These are phyloP conservation scores for Arrhopalites spinosus DNA, from an alignment of 2,888 invertebrate genomes.

Conservation along the genomic window DNA sequence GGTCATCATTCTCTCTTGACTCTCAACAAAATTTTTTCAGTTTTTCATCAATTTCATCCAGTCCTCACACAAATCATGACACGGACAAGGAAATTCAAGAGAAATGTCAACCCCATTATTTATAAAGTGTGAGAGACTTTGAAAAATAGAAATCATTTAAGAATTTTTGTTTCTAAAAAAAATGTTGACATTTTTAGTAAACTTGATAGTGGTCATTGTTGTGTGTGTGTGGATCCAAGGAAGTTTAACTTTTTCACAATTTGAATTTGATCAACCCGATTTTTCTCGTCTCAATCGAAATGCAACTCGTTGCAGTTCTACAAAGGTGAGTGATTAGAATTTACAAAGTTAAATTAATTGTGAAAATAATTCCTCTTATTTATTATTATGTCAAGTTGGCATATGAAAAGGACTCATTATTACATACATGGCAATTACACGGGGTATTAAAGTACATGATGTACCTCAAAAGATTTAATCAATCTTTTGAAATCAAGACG, in stretches of 20 bases:
- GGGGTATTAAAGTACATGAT: constrained; percentile 47
- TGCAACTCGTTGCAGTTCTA: constrained; percentile 26
- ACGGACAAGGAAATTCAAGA: no score
- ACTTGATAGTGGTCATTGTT: background rate
- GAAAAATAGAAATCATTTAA: no score
- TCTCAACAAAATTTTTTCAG: no score
- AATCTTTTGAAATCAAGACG: constrained; percentile 49
- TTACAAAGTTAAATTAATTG: background rate
- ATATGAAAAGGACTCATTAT: constrained; percentile 44
- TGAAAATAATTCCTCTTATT: background rate
- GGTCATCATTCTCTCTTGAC: no score
- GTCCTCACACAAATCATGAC: no score
- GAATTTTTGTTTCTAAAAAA: no score
- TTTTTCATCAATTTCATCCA: no score
- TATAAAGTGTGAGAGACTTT: no score
- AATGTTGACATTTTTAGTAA: no score
- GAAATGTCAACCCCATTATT: no score
- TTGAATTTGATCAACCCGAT: constrained; percentile 26
- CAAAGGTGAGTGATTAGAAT: constrained; percentile 29
- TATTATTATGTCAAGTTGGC: constrained; percentile 35
- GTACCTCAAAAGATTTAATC: constrained; percentile 48
- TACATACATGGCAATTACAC: constrained; percentile 50
- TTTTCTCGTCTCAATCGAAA: constrained; percentile 16
- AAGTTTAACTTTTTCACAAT: background rate
- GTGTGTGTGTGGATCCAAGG: no score